A percentile compares a stretch with the other conserved stretches of the same genome.
Conservation (phyloP, 2,888 invertebrate species). For the Chalcis sispes region DNA sequence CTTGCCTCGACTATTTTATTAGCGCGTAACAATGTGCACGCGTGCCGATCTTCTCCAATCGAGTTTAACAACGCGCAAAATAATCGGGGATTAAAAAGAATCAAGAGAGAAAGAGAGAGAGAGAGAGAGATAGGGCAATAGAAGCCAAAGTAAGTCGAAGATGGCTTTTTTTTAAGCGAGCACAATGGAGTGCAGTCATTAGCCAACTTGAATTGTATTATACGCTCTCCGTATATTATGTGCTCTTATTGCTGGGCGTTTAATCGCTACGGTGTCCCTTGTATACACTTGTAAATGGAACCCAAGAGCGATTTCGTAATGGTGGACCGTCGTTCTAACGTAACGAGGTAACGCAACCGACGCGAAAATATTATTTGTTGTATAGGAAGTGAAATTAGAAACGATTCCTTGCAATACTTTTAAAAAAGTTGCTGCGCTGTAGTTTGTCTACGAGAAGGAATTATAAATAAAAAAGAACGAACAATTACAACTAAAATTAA, state of each 20-base stretch:
- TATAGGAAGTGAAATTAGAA: background rate
- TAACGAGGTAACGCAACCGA: background rate
- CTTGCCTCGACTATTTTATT: conserved; percentile 43
- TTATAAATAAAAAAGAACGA: too few relatives aligned
- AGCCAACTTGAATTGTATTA: conserved; percentile 25
- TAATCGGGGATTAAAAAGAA: conserved; percentile 19
- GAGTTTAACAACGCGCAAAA: background rate
- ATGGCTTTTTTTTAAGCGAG: background rate
- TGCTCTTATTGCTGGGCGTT: background rate
- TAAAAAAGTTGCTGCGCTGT: too few relatives aligned
- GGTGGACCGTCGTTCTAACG: conserved; percentile 2
- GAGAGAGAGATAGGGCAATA: background rate
- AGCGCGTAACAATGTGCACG: conserved; percentile 21
- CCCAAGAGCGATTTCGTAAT: conserved; percentile 35
- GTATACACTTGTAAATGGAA: background rate
- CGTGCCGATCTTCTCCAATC: conserved; percentile 9
- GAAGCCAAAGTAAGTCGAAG: background rate
- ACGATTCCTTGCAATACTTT: too few relatives aligned
- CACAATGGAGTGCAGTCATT: conserved; percentile 49
- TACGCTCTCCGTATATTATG: background rate
- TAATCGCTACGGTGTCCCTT: background rate
- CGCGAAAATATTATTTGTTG: background rate
- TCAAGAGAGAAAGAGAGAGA: background rate
- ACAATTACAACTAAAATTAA: too few relatives aligned
- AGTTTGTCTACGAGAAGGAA: too few relatives aligned